A percentile compares a stretch with the other conserved stretches of the same genome.
Conservation (phyloP, 23 tunicate genomes). For the Styela clava region DNA sequence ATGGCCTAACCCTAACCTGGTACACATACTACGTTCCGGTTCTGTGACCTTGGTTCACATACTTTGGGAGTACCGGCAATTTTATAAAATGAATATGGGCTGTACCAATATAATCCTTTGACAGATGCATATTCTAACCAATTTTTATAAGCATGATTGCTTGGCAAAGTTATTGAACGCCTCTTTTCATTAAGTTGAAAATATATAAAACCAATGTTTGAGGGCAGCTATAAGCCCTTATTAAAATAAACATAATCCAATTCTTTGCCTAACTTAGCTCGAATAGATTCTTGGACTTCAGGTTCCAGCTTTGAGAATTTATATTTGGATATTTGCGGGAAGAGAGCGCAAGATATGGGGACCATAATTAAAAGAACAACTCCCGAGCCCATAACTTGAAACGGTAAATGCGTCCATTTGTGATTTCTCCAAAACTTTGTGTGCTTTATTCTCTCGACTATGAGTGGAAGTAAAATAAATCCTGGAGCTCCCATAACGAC, state of each 20-base stretch:
- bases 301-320: slow-evolving; percentile 38
- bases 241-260: slow-evolving; percentile 65
- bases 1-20: no score
- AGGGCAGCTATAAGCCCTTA: slow-evolving; percentile 74
- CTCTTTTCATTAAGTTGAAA: no score
- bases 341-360: slow-evolving; percentile 74
- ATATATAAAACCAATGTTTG: no score
- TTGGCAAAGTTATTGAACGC: no score
- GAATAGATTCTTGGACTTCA: slow-evolving; percentile 47
- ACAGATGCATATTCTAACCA: no score
- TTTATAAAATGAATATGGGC: no score
- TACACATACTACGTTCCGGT: no score
- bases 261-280: slow-evolving; percentile 23
- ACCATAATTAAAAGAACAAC: slow-evolving; percentile 54
- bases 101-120: no score
- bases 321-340: slow-evolving; percentile 73
- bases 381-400: slow-evolving; percentile 74
- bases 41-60: no score
- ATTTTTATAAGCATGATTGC: no score
- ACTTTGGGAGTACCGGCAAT: no score
- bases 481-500: slow-evolving; percentile 94
- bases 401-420: slow-evolving; percentile 66
- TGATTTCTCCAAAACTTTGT: slow-evolving; percentile 46
- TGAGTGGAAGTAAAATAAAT: slow-evolving; percentile 71
- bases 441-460: slow-evolving; percentile 64